A percentile compares a stretch with the other conserved stretches of the same genome.
Conservation (phyloP, 2,113 vertebrate species). For the Candoia aspera region DNA sequence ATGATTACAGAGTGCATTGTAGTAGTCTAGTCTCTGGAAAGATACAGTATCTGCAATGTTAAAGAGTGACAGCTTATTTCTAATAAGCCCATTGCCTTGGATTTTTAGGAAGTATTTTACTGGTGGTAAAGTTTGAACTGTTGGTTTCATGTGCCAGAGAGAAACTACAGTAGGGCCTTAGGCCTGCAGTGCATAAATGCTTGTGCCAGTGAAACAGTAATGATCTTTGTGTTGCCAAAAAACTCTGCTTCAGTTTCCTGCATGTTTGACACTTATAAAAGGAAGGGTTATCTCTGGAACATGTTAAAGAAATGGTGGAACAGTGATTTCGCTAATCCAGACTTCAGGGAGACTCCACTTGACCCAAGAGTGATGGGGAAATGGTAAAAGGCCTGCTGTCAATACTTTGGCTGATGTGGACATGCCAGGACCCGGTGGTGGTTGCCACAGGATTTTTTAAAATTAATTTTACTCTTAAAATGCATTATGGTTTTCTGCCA, state of each 20-base stretch:
- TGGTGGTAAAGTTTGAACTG: background rate
- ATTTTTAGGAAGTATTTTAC: too few species aligned
- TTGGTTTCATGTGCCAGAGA: background rate
- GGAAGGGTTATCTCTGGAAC: background rate
- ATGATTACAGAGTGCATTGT: too few species aligned
- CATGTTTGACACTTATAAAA: background rate
- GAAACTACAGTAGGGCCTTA: background rate
- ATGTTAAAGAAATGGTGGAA: background rate
- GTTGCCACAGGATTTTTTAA: background rate
- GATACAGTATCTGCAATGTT: too few species aligned
- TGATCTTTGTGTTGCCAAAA: background rate
- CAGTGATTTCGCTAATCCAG: background rate
- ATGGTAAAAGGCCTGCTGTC: background rate
- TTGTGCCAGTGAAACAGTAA: background rate
- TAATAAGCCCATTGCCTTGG: too few species aligned
- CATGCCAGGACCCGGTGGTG: background rate
- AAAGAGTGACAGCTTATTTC: too few species aligned
- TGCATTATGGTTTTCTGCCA: background rate
- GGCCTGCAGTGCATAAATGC: background rate
- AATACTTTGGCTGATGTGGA: background rate
- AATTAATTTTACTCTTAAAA: background rate
- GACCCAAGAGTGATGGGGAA: background rate
- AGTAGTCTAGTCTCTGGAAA: too few species aligned
- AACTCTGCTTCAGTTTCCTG: background rate
- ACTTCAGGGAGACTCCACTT: background rate